A percentile compares a stretch with the other conserved stretches of the same genome.
phyloP scores from a whole-genome alignment of 2,888 invertebrate species.

The Syrista parreyssii region DNA sequence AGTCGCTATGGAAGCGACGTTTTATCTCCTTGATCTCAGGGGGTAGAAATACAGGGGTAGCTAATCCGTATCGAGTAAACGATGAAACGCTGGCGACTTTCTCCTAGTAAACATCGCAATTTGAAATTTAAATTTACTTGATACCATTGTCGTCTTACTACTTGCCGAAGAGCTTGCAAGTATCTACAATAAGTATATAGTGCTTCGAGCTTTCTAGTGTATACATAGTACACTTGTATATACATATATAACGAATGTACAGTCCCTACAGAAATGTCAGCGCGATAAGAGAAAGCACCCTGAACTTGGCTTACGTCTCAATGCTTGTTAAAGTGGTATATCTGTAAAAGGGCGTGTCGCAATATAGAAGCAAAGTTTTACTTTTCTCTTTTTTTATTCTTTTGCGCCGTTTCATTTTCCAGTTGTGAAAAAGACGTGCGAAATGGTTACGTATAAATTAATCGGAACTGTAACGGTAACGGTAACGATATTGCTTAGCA shows the following conservation, averaged over 20 bases:
- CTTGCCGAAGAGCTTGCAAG: conserved; percentile 26
- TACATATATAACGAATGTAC: neutral
- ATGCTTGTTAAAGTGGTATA: conserved; percentile 30
- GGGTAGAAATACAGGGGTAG: conserved; percentile 6
- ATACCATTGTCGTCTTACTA: conserved; percentile 34
- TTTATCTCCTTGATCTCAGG: neutral
- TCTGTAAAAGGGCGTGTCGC: neutral
- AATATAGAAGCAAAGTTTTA: neutral
- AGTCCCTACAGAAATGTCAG: conserved; percentile 25
- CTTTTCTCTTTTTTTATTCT: neutral
- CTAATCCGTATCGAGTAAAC: conserved; percentile 46
- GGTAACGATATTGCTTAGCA: neutral
- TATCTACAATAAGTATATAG: neutral
- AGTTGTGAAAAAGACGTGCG: neutral
- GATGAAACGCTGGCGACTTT: conserved; percentile 30
- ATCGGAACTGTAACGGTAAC: neutral
- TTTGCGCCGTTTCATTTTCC: neutral
- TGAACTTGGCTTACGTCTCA: conserved; percentile 35
- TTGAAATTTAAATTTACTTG: conserved; percentile 53
- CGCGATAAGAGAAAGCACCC: conserved; percentile 40
- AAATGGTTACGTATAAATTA: neutral
- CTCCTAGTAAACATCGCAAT: conserved; percentile 39
- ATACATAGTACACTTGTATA: neutral
- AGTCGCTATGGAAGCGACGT: neutral
- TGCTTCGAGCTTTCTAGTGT: neutral